phyloP scores from a whole-genome alignment of 2,888 invertebrate species.

The Eudemis profundana region DNA sequence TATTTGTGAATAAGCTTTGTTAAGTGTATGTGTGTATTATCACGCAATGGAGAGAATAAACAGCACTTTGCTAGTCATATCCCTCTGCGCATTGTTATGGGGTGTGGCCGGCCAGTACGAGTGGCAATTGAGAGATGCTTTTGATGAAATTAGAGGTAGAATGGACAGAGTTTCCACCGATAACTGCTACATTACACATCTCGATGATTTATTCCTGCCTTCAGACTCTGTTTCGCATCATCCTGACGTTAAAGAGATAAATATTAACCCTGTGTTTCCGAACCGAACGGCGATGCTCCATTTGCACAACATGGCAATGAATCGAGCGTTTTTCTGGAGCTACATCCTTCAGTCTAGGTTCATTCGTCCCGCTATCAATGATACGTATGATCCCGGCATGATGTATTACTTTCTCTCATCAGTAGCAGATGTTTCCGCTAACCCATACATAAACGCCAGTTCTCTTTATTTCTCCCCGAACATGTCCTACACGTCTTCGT shows the following conservation, averaged over 20 bases:
- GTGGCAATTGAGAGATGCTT: constrained; percentile 96
- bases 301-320: constrained; percentile 98
- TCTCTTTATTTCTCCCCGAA: constrained; percentile 97
- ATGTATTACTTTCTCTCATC: constrained; percentile 98
- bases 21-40: constrained; percentile 47
- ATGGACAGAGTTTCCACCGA: constrained; percentile 93
- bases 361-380: constrained; percentile 95
- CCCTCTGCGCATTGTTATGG: constrained; percentile 77
- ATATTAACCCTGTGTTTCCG: constrained; percentile 96
- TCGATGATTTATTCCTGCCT: constrained; percentile 93
- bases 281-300: constrained; percentile 97
- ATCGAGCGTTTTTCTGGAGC: constrained; percentile 97
- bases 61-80: constrained; percentile 65
- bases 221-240: constrained; percentile 94
- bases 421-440: constrained; percentile 97
- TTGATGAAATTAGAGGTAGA: constrained; percentile 94
- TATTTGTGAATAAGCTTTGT: constrained; percentile 34
- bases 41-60: constrained; percentile 75
- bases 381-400: constrained; percentile 98
- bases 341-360: constrained; percentile 96
- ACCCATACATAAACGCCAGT: constrained; percentile 96
- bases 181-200: constrained; percentile 95
- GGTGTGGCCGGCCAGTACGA: constrained; percentile 94
- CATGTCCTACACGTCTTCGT: constrained; percentile 96
- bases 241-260: constrained; percentile 96